Base-by-base conservation (phyloP, 2,113 vertebrate genomes). In the Calyptomena viridis region DNA sequence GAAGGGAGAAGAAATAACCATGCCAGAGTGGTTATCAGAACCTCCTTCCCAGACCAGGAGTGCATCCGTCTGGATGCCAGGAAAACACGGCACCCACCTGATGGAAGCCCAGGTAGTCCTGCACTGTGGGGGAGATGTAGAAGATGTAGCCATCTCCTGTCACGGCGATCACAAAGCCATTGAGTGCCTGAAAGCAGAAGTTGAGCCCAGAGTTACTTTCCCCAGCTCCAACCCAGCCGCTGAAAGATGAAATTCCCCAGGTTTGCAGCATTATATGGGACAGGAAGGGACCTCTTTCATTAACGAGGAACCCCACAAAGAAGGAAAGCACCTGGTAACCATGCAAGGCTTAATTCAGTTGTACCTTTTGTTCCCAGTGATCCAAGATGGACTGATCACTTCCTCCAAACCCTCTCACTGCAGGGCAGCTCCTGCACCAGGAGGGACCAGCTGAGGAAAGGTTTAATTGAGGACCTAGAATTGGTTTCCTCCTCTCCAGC, bases 51-150 rank as follows among this genome's bases (percentile, higher is more conserved):
- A 60, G 40, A 44, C 2, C 3, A 11, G 30, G 30, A 12, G 42
- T 39, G 47, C 31, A 52, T 8, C 56, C 5, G 1, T 30, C 64
- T 40, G 20, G n/a, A 66, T 37, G 58, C 9, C 58, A 71, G 47
- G 50, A 69, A 20, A 83, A 44, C 42, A 6, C 0, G 0, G 46
- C 21, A 82, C 91, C 42, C 33, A 96, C 94, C 93, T 96, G 93
- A 79, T 84, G 93, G 78, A 96, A 96, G 59, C 94, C 91, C 35
- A 96, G 81, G 64, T 94, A 96, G 77, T 95, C 84, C 87, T 95
- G 87, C 68, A 96, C 87, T 2, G 89, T 67, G 12, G 80, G 81
- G 63, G 91, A 95, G 80, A 96, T 33, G 52, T 96, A 96, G 84
- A 96, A 87, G 89, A 96, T 96, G 69, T 55, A 62, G 18, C 94